Conservation (phyloP, 2,888 invertebrate species). For the Phengaris alcon region DNA sequence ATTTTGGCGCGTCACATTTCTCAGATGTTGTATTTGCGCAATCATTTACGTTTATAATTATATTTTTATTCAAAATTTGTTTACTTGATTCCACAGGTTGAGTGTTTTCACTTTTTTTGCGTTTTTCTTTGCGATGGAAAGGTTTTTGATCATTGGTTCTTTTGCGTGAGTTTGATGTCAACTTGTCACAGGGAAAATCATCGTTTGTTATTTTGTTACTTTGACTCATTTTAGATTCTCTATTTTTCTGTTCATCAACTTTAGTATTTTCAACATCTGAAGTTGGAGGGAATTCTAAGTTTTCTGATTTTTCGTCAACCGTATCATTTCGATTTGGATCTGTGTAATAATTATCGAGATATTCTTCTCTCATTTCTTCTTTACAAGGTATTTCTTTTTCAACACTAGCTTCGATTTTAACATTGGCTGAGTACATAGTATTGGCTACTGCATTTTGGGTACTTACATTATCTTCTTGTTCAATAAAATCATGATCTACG, state of each 20-base stretch:
- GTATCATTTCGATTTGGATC: background rate
- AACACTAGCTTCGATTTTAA: constrained; percentile 46
- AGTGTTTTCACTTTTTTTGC: constrained; percentile 61
- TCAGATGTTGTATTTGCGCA: constrained; percentile 48
- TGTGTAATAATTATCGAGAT: background rate
- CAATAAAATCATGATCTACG: constrained; percentile 68
- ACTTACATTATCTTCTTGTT: constrained; percentile 51
- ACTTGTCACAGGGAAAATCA: background rate
- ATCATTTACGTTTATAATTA: constrained; percentile 46
- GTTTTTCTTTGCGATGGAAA: constrained; percentile 72
- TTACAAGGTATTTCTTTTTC: constrained; percentile 21
- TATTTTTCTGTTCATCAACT: constrained; percentile 21
- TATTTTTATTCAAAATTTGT: constrained; percentile 48
- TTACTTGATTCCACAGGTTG: constrained; percentile 43
- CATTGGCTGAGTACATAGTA: constrained; percentile 29
- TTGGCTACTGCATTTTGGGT: constrained; percentile 38
- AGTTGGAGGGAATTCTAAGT: background rate
- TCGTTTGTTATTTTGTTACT: constrained; percentile 25
- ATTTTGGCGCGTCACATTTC: constrained; percentile 51
- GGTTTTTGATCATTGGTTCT: constrained; percentile 66
- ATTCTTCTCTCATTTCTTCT: background rate
- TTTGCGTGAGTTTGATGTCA: constrained; percentile 55
- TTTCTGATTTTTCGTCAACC: background rate
- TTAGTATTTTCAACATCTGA: constrained; percentile 32
- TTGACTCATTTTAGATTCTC: constrained; percentile 39